Evolutionary conservation across 2,888 invertebrate species (phyloP), one percentile per base, ranked within the genome.

Genomic region (Phoenoteleia sp.): DNA sequence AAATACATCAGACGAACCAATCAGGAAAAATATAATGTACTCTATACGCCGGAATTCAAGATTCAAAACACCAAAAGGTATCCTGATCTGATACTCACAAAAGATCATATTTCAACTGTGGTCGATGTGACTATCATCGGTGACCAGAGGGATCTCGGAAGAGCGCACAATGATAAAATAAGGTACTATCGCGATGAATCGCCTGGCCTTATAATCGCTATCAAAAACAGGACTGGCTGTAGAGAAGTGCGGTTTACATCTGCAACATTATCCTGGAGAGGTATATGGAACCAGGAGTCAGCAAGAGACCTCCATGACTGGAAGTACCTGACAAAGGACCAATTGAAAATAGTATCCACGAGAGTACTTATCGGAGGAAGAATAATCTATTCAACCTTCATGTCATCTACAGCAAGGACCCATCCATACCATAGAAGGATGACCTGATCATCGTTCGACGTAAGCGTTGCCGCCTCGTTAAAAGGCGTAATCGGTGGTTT

Each of bases 21-120:
- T 6, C n/a, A 56, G 17, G 56, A 56, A 2, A 21, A 39, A 42
- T 39, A 2, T 25, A n/a, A n/a, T n/a, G n/a, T n/a, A n/a, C n/a
- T n/a, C n/a, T n/a, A n/a, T n/a, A n/a, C n/a, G 74, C 89, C 89
- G 0, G 60, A 42, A 0, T 36, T 91, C n/a, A 67, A 0, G n/a
- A 92, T 84, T 2, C 7, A n/a, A 3, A 45, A 6, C 5, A 81
- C 74, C 0, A 42, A 54, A 0, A 60, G 81, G 0, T 83, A 81
- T n/a, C 87, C 86, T 0, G 86, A 88, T 13, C 29, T 86, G 2
- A 19, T 87, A 0, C 71, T 69, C 2, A 19, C 15, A 2, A 60
- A 27, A 4, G 74, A 27, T n/a, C 2, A 62, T 3, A 52, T 71
- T 3, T n/a, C n/a, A n/a, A 5, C 11, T 6, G 83, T 86, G 0